phyloP scores from a whole-genome alignment of 2,113 vertebrate genomes.

The Lagenorhynchus albirostris region DNA sequence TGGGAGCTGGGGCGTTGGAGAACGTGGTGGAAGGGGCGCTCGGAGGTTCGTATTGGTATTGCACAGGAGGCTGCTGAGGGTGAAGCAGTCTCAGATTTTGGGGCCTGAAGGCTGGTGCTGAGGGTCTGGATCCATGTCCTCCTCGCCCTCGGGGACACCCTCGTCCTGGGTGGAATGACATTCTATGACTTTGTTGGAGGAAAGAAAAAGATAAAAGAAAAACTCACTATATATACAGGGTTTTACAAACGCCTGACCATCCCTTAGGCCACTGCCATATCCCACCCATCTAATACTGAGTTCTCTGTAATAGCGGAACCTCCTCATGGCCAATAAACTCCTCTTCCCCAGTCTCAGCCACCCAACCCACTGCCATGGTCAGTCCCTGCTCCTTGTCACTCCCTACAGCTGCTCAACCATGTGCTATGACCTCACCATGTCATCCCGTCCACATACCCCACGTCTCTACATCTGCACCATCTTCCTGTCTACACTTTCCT shows the following conservation, averaged over 20 bases:
- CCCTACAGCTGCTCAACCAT: background rate
- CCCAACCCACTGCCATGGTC: background rate
- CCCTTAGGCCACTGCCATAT: background rate
- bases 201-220: slow-evolving; percentile 12
- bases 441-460: background rate
- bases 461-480: background rate
- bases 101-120: slow-evolving; percentile 87
- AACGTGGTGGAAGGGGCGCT: slow-evolving; percentile 83
- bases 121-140: slow-evolving; percentile 84
- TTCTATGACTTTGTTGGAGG: slow-evolving; percentile 76
- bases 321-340: background rate
- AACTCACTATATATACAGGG: background rate
- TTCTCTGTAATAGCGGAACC: background rate
- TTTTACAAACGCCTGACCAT: background rate
- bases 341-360: background rate
- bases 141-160: slow-evolving; percentile 88
- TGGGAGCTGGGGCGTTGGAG: slow-evolving; percentile 80
- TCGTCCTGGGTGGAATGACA: slow-evolving; percentile 94
- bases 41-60: slow-evolving; percentile 90
- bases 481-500: background rate
- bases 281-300: background rate
- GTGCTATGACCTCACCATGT: background rate
- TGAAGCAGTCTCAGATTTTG: slow-evolving; percentile 87
- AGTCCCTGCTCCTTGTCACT: background rate
- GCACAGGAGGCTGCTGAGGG: slow-evolving; percentile 85